Evolutionary conservation across 2,888 invertebrate species (phyloP).

Genomic region (Vannuccia rotundouncinata): DNA sequence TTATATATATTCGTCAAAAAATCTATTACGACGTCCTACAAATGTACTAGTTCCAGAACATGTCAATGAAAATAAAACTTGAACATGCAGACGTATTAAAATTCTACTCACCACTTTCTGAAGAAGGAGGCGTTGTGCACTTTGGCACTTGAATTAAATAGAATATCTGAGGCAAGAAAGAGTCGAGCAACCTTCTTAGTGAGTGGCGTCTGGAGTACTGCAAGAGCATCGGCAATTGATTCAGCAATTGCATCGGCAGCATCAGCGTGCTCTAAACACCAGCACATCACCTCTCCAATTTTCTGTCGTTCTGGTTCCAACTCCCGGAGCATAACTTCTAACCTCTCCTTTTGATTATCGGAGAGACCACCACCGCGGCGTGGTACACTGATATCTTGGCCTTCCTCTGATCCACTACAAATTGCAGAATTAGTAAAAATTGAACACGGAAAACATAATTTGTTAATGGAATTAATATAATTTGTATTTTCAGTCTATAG

Average conservation of each 20-base stretch:
- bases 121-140: constrained; percentile 91
- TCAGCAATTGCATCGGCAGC: constrained; percentile 90
- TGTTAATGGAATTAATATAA: background rate
- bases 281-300: constrained; percentile 93
- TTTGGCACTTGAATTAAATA: constrained; percentile 92
- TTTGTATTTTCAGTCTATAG: no score
- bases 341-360: constrained; percentile 43
- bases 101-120: constrained; percentile 58
- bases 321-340: constrained; percentile 23
- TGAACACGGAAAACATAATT: background rate
- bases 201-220: constrained; percentile 69
- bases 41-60: no score
- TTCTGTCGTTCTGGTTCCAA: constrained; percentile 57
- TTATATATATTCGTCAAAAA: background rate
- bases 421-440: background rate
- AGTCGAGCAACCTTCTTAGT: constrained; percentile 82
- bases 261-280: constrained; percentile 96
- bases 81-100: no score
- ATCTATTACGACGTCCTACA: no score
- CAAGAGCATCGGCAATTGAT: constrained; percentile 76
- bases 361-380: constrained; percentile 45
- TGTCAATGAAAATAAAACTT: no score
- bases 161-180: constrained; percentile 88
- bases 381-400: no score
- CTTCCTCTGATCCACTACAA: constrained; percentile 40